Conservation (phyloP, 2,113 vertebrate genomes). For the Perca flavescens region DNA sequence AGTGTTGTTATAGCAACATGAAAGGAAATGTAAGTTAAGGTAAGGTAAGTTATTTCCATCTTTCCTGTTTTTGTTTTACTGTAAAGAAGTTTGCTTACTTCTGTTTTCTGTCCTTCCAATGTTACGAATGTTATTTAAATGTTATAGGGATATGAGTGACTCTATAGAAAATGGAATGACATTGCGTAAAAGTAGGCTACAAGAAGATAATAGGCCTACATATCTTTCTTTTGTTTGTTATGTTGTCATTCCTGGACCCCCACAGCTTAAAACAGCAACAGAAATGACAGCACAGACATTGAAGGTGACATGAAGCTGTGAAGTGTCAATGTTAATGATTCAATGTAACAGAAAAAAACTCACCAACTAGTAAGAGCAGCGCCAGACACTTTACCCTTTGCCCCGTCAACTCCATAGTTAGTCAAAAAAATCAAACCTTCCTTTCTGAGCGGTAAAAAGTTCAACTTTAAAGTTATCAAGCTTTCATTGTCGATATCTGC, state of each 20-base stretch:
- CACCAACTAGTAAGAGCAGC: slow-evolving; percentile 55
- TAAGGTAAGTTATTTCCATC: background rate
- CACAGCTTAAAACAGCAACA: background rate
- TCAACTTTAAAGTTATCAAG: background rate
- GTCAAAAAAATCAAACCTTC: background rate
- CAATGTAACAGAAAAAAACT: slow-evolving; percentile 31
- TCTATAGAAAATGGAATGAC: background rate
- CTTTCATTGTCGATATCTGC: background rate
- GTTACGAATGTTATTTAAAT: background rate
- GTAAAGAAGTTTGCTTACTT: background rate
- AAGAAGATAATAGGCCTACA: no score
- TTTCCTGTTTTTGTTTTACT: background rate
- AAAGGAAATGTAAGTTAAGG: background rate
- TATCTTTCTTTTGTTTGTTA: no score
- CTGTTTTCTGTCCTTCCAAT: background rate
- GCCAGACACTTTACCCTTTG: background rate
- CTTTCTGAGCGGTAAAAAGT: background rate
- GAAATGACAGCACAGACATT: background rate
- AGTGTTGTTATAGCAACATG: background rate
- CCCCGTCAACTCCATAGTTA: slow-evolving; percentile 41
- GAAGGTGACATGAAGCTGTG: no score
- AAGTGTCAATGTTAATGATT: background rate
- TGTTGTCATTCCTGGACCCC: background rate
- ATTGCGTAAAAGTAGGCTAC: no score
- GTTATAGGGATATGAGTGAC: background rate